phyloP scores from a whole-genome alignment of 2,888 invertebrate species.

The Hyalella azteca region DNA sequence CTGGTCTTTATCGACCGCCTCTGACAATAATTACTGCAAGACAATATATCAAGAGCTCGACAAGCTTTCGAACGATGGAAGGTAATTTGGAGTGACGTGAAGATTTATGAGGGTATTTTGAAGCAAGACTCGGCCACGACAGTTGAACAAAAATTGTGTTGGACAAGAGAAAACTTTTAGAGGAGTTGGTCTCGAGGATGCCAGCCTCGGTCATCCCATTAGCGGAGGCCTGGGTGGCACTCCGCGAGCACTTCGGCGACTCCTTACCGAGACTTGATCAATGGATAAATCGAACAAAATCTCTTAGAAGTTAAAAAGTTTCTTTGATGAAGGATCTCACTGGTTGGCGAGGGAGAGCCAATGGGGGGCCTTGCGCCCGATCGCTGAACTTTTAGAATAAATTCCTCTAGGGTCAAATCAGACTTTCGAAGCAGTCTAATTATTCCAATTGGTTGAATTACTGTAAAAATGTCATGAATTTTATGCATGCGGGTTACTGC shows the following conservation, averaged over 20 bases:
- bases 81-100: constrained; percentile 34
- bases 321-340: too few species aligned
- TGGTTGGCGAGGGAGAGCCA: too few species aligned
- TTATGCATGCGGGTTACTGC: too few species aligned
- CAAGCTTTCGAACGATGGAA: constrained; percentile 36
- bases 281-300: constrained; percentile 34
- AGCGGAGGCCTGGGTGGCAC: not conserved
- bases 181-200: constrained; percentile 23
- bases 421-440: too few species aligned
- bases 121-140: constrained; percentile 28
- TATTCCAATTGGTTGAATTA: too few species aligned
- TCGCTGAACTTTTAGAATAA: too few species aligned
- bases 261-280: constrained; percentile 12
- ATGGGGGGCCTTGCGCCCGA: too few species aligned
- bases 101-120: constrained; percentile 36
- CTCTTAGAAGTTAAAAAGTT: not conserved
- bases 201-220: constrained; percentile 6
- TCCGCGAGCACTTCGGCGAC: constrained; percentile 18
- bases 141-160: constrained; percentile 3
- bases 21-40: constrained; percentile 31
- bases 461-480: too few species aligned
- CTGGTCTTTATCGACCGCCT: constrained; percentile 28
- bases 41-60: constrained; percentile 36
- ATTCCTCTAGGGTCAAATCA: too few species aligned
- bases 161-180: constrained; percentile 31